phyloP scores from a whole-genome alignment of 2,797 vertebrate genomes.

The Melanotaenia nigrans region DNA sequence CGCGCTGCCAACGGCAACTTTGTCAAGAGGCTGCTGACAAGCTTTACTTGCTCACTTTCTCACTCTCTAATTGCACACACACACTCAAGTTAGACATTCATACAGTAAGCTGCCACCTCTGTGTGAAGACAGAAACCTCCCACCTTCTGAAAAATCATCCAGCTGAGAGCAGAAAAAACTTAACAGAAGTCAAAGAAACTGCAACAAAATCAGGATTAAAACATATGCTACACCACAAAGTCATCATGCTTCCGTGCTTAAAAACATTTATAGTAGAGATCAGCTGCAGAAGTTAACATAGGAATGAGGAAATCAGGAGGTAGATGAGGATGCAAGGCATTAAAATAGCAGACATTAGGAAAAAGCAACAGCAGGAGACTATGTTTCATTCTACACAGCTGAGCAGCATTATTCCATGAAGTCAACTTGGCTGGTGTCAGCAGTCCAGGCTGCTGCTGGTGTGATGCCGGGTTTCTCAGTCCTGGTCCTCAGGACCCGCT shows the following conservation, averaged over 20 bases:
- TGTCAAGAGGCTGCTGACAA: constrained; percentile 62
- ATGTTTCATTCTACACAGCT: too few species aligned
- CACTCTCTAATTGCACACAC: constrained; percentile 57
- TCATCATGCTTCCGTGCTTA: too few species aligned
- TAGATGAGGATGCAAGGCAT: not conserved
- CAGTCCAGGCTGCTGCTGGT: too few species aligned
- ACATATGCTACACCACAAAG: too few species aligned
- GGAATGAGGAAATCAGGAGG: not conserved
- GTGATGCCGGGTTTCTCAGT: too few species aligned
- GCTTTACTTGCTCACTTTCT: constrained; percentile 43
- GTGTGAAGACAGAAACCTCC: constrained; percentile 27
- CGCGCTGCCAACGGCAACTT: constrained; percentile 63
- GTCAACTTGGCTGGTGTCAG: too few species aligned
- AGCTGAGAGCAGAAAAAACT: not conserved
- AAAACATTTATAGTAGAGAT: too few species aligned
- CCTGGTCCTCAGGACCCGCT: too few species aligned
- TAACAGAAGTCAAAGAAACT: not conserved
- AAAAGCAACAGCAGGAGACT: not conserved
- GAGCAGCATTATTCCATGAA: too few species aligned
- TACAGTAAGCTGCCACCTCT: constrained; percentile 7
- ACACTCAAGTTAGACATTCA: constrained; percentile 28
- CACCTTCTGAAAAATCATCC: constrained; percentile 48
- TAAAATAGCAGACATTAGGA: not conserved
- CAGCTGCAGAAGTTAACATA: not conserved
- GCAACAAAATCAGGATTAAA: too few species aligned